These are phyloP conservation scores for Dasypolia templi DNA, from an alignment of 2,888 invertebrate genomes.

Conservation along the genomic window DNA sequence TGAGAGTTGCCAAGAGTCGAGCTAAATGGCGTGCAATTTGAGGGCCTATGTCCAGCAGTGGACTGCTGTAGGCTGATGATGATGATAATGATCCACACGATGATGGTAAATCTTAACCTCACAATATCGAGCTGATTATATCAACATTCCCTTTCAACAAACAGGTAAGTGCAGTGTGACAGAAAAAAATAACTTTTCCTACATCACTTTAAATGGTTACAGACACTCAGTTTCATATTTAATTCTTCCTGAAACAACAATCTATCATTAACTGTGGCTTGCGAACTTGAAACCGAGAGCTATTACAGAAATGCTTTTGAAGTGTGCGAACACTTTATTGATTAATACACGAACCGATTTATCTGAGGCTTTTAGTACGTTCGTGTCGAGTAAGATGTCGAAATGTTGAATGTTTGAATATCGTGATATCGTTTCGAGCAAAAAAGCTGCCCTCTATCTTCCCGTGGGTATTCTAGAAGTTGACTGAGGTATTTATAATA, in stretches of 20 bases:
- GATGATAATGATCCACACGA: too few species aligned
- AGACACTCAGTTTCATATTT: background rate
- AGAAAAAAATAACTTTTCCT: background rate
- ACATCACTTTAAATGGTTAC: background rate
- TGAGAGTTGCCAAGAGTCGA: too few species aligned
- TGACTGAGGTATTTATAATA: background rate
- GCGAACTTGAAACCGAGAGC: slow-evolving; percentile 3
- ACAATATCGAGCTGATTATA: background rate
- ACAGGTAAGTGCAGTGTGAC: background rate
- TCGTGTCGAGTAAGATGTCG: background rate
- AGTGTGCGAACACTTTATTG: slow-evolving; percentile 9
- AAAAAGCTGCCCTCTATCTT: background rate
- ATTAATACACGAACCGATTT: slow-evolving; percentile 13
- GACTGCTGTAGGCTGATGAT: too few species aligned
- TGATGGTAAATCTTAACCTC: background rate
- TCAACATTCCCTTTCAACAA: background rate
- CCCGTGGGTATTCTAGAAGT: background rate
- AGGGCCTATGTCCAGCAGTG: too few species aligned
- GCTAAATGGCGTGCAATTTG: too few species aligned
- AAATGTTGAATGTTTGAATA: background rate
- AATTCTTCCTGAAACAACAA: slow-evolving; percentile 24
- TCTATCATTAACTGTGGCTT: slow-evolving; percentile 28
- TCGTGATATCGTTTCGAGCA: background rate
- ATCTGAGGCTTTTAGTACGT: slow-evolving; percentile 11
- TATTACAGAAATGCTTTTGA: slow-evolving; percentile 24